These are phyloP conservation scores for Dromaius novaehollandiae DNA, from an alignment of 2,113 vertebrate genomes.

Conservation along the genomic window DNA sequence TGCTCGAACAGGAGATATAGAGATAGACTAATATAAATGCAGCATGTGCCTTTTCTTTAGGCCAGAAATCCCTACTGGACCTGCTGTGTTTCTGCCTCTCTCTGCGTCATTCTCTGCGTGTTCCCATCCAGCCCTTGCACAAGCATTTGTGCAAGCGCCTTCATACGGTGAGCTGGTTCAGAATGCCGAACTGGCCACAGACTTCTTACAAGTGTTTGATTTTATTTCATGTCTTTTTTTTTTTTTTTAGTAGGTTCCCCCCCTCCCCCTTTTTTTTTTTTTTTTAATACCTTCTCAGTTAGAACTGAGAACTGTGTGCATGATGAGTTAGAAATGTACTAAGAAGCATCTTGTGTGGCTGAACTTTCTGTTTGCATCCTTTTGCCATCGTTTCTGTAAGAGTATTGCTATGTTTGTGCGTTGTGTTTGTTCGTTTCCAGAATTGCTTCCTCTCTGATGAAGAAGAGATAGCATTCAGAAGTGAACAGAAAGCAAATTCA, in stretches of 20 bases:
- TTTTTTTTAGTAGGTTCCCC: rapidly evolving
- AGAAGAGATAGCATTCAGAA: neutral
- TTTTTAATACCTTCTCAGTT: neutral
- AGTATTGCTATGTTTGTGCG: neutral
- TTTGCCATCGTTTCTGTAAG: neutral
- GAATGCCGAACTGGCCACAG: neutral
- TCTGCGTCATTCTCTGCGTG: neutral
- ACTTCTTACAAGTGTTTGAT: neutral
- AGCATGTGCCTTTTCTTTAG: neutral
- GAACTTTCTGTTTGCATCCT: neutral
- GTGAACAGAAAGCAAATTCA: neutral
- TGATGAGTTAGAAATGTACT: neutral
- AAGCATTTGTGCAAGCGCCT: neutral
- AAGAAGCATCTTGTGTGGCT: neutral
- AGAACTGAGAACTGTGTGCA: neutral
- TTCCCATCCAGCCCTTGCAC: neutral
- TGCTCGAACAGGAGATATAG: neutral
- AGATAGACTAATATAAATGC: neutral
- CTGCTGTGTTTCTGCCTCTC: neutral
- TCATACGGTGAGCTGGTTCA: neutral
- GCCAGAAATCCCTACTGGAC: neutral
- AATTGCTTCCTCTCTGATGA: neutral
- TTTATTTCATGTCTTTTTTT: neutral
- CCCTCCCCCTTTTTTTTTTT: rapidly evolving
- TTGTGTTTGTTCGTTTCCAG: neutral